Percentiles rank a stretch among this genome's conserved stretches.
Evolutionary conservation across 2,797 vertebrate genomes (phyloP).

Genomic region (Echiichthys vipera): DNA sequence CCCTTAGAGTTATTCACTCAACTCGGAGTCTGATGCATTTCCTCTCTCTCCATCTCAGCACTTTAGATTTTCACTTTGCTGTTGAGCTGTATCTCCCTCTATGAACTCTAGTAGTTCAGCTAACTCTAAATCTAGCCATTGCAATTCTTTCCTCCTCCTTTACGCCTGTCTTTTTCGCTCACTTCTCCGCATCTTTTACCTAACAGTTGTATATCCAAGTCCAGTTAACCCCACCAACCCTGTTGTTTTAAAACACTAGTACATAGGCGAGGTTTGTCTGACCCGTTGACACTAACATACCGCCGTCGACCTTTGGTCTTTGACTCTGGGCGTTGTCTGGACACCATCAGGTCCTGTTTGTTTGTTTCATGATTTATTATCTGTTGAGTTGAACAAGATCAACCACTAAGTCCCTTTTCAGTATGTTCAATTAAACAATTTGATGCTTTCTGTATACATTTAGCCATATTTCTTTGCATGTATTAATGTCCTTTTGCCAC

Average conservation of each 20-base stretch:
- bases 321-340: conserved; percentile 58
- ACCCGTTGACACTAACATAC: conserved; percentile 72
- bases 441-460: conserved; percentile 35
- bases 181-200: background rate
- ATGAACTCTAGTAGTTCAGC: conserved; percentile 8
- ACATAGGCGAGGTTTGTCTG: conserved; percentile 58
- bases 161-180: background rate
- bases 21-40: conserved; percentile 17
- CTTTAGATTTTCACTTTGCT: conserved; percentile 15
- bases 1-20: conserved; percentile 33
- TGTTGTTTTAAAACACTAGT: conserved; percentile 27
- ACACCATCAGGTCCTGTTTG: conserved; percentile 55
- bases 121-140: background rate
- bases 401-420: conserved; percentile 8
- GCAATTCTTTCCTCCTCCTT: conserved; percentile 1
- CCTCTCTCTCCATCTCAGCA: conserved; percentile 39
- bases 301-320: conserved; percentile 63
- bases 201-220: background rate
- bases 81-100: conserved; percentile 19
- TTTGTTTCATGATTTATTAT: conserved; percentile 47
- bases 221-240: conserved; percentile 62
- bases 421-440: conserved; percentile 17
- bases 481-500: conserved; percentile 3
- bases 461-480: conserved; percentile 8
- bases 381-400: conserved; percentile 27